A percentile compares a stretch with the other conserved stretches of the same genome.
These are phyloP conservation scores for Nothoprocta perdicaria DNA, from an alignment of 2,113 vertebrate species.

Conservation along the genomic window DNA sequence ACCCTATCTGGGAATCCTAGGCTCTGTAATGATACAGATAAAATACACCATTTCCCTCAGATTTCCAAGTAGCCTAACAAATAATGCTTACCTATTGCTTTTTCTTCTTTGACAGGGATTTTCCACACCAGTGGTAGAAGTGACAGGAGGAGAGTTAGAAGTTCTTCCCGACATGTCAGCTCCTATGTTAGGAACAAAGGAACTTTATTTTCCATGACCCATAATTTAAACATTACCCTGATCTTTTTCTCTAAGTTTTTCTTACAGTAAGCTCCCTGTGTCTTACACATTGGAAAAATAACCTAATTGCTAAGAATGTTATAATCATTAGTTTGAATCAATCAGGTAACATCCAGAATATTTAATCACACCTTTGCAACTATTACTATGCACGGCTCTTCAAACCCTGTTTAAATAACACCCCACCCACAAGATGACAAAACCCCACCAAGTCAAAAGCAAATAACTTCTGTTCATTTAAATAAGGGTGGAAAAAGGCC, in stretches of 20 bases:
- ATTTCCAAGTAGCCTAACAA: neutral
- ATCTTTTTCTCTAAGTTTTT: too few relatives aligned
- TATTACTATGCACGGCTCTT: constrained; percentile 17
- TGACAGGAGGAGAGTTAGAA: constrained; percentile 92
- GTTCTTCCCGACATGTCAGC: constrained; percentile 94
- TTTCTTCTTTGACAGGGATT: constrained; percentile 93
- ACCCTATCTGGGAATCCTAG: neutral
- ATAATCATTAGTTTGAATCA: constrained; percentile 23
- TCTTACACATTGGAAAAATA: neutral
- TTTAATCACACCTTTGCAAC: constrained; percentile 64
- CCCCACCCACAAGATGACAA: constrained; percentile 66
- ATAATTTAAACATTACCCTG: too few relatives aligned
- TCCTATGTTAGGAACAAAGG: constrained; percentile 79
- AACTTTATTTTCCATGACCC: too few relatives aligned
- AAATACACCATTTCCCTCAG: neutral
- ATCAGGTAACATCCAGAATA: constrained; percentile 13
- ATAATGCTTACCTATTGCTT: constrained; percentile 84
- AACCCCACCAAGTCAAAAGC: constrained; percentile 76
- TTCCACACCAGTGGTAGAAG: constrained; percentile 96
- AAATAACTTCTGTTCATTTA: constrained; percentile 24
- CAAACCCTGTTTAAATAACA: constrained; percentile 68
- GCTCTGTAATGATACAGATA: neutral
- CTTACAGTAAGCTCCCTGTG: neutral
- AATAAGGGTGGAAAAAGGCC: neutral
- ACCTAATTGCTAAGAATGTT: neutral